These are phyloP conservation scores for Syngnathus scovelli DNA, from an alignment of 2,113 vertebrate genomes.

Conservation along the genomic window DNA sequence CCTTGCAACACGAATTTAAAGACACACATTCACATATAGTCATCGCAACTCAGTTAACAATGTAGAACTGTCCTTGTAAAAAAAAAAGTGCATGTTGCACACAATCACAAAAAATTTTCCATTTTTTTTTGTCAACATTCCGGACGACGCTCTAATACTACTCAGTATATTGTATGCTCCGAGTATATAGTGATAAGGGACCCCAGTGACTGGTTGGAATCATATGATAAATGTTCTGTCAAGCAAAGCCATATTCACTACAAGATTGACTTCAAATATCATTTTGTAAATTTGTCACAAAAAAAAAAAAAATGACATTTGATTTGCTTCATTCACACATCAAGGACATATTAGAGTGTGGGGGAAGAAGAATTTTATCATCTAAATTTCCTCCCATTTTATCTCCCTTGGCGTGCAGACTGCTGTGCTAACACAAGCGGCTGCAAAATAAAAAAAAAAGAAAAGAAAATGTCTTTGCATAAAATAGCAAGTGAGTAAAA, in stretches of 20 bases:
- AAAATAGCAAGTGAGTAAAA: constrained; percentile 72
- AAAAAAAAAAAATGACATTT: constrained; percentile 47
- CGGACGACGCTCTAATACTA: not conserved
- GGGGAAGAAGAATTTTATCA: constrained; percentile 60
- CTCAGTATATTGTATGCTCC: not conserved
- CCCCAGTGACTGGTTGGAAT: constrained; percentile 8
- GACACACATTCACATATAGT: too few species aligned
- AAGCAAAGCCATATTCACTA: constrained; percentile 22
- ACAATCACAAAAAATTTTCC: not conserved
- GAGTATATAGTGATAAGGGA: not conserved
- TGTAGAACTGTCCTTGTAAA: not conserved
- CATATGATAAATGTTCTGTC: constrained; percentile 44
- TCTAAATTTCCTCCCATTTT: constrained; percentile 58
- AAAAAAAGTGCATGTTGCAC: not conserved
- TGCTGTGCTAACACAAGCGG: constrained; percentile 41
- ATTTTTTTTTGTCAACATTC: not conserved
- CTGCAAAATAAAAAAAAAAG: constrained; percentile 33
- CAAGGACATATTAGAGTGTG: constrained; percentile 72
- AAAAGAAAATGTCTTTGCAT: constrained; percentile 66
- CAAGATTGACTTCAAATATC: constrained; percentile 45
- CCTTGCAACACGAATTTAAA: too few species aligned
- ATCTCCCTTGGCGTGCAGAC: constrained; percentile 58
- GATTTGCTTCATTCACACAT: constrained; percentile 72
- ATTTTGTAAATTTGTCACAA: constrained; percentile 62
- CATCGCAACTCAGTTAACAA: too few species aligned